phyloP scores from a whole-genome alignment of 2,797 vertebrate species.

The Stomatorhinus walkeri region DNA sequence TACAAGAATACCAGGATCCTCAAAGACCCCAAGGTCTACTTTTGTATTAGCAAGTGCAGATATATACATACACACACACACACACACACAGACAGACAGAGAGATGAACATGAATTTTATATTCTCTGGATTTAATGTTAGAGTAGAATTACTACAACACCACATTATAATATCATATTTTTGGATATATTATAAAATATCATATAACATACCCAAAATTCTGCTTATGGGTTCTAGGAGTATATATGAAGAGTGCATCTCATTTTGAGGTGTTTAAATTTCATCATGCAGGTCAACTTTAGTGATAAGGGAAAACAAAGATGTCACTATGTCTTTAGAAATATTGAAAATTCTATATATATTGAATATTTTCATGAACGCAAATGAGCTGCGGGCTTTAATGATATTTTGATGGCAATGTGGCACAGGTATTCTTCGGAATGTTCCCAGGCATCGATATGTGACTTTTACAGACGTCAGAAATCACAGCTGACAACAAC shows the following conservation, averaged over 20 bases:
- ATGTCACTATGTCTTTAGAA: slow-evolving; percentile 18
- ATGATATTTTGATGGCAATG: background rate
- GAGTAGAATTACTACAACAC: background rate
- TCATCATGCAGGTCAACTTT: background rate
- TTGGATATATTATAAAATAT: too few species aligned
- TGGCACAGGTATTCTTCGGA: background rate
- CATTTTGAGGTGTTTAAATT: background rate
- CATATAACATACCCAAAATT: background rate
- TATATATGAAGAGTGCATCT: background rate
- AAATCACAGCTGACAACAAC: background rate
- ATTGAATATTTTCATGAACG: background rate
- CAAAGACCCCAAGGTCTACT: background rate
- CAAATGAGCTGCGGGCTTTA: background rate
- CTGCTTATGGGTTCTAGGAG: background rate
- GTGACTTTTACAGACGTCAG: background rate
- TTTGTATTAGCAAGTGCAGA: background rate
- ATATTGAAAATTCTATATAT: background rate
- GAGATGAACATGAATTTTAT: background rate
- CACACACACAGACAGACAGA: too few species aligned
- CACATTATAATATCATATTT: background rate
- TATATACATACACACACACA: too few species aligned
- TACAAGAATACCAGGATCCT: background rate
- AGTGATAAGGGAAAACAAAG: background rate
- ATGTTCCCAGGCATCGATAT: background rate
- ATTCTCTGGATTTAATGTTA: background rate